Percentiles rank a stretch among this genome's conserved stretches.
These are phyloP conservation scores for Neoaliturus tenellus DNA, from an alignment of 2,888 invertebrate species.

Conservation along the genomic window DNA sequence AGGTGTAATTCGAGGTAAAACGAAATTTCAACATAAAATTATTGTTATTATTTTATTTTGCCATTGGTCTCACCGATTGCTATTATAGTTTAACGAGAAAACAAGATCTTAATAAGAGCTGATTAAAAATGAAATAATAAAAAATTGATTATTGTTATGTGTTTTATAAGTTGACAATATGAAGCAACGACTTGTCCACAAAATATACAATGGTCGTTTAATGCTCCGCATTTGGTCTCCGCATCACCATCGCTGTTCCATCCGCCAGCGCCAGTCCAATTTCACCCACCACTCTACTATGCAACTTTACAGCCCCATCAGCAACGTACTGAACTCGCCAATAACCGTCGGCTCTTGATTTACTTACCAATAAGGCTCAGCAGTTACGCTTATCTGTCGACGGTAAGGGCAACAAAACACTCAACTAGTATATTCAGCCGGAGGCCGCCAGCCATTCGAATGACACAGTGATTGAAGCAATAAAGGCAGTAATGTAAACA, in stretches of 20 bases:
- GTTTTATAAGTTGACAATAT: too few species aligned
- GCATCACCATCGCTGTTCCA: neutral
- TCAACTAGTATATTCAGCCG: neutral
- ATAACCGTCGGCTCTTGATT: neutral
- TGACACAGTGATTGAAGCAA: slow-evolving; percentile 5
- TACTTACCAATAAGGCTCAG: neutral
- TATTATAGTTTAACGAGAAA: too few species aligned
- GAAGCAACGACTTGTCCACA: too few species aligned
- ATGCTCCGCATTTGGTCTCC: neutral
- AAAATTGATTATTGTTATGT: too few species aligned
- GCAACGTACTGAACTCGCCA: neutral
- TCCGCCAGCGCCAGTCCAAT: neutral
- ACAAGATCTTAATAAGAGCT: too few species aligned
- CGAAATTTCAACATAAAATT: too few species aligned
- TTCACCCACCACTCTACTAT: neutral
- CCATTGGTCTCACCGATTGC: too few species aligned
- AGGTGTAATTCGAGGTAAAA: too few species aligned
- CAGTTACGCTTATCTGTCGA: slow-evolving; percentile 4
- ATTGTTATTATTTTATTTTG: too few species aligned
- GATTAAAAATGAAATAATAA: too few species aligned
- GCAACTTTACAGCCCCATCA: slow-evolving; percentile 11
- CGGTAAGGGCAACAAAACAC: slow-evolving; percentile 14
- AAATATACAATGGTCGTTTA: too few species aligned
- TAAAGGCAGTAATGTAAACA: slow-evolving; percentile 26
- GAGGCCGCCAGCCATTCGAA: neutral